Evolutionary conservation across 2,888 invertebrate genomes (phyloP), one percentile per base, ranked within the genome.

Genomic region (Luffia ferchaultella): DNA sequence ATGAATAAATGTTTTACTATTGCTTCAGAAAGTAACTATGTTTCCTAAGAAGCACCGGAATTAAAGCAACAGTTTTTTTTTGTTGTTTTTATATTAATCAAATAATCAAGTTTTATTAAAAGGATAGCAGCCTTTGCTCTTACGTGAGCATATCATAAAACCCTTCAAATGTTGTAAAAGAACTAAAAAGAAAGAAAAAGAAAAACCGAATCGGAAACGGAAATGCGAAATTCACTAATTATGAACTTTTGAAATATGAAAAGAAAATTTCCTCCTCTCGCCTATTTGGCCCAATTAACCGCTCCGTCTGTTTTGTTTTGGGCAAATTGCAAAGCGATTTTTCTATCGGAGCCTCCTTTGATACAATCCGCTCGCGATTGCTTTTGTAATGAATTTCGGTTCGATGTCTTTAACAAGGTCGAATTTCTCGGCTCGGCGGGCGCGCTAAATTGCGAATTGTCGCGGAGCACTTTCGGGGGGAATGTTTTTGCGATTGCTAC

Each of bases 401-500:
- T 48, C 41, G 48, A 48, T 48, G 41, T 41, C 18, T 19, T 42
- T 48, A 48, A 48, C 48, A 48, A 48, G 48, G 41, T 48, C 48
- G 48, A 48, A 48, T 48, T 48, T 41, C 48, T n/a, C 48, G 41
- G 20, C 42, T 42, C 41, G 41, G 40, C 41, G 48, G 41, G 41
- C 48, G 41, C 18, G 48, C 42, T 48, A 48, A 48, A 41, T 48
- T 48, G 48, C 42, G 48, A 48, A 18, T 41, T 48, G 46, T 40
- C 48, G 41, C 42, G 48, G 3, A 42, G 17, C 17, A 42, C n/a
- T 42, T 42, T 42, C 43, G 17, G 43, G 43, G 43, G 17, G 46
- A 44, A 62, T 57, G 55, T 61, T 62, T 62, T 60, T 58, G 55
- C 58, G 54, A 61, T 67, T 64, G 64, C 62, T 64, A 67, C 61